Percentiles rank a stretch among this genome's conserved stretches.
Conservation (phyloP, 1,140 invertebrate species). For the Oncopeltus fasciatus region DNA sequence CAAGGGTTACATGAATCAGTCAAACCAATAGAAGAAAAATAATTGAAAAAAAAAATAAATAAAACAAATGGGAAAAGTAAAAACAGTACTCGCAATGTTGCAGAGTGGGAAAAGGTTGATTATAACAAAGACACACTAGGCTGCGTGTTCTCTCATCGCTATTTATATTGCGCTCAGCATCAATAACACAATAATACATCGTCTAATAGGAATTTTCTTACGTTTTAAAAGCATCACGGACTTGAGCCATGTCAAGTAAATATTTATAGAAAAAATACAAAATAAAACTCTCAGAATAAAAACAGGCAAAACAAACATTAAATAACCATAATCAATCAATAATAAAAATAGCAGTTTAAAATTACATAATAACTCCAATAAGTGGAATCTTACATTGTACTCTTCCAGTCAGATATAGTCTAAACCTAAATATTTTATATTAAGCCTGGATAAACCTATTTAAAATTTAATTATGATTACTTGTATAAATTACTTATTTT, state of each 20-base stretch:
- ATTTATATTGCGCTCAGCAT: constrained; percentile 20
- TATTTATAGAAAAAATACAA: constrained; percentile 24
- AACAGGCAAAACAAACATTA: constrained; percentile 22
- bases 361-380: constrained; percentile 23
- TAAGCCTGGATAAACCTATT: constrained; percentile 25
- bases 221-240: constrained; percentile 28
- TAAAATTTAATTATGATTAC: constrained; percentile 22
- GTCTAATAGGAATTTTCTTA: constrained; percentile 33
- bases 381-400: constrained; percentile 26
- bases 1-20: background rate
- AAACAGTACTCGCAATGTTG: constrained; percentile 25
- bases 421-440: constrained; percentile 25
- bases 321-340: constrained; percentile 23
- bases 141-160: constrained; percentile 23
- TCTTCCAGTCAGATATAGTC: constrained; percentile 24
- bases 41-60: background rate
- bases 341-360: constrained; percentile 23
- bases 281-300: constrained; percentile 25
- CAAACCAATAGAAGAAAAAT: background rate
- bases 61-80: background rate
- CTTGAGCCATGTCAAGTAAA: constrained; percentile 20
- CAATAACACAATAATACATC: constrained; percentile 24
- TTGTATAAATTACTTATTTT: constrained; percentile 23
- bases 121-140: constrained; percentile 3
- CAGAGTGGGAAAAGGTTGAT: constrained; percentile 13